These are phyloP conservation scores for Pteruthius melanotis DNA, from an alignment of 2,113 vertebrate genomes.

Conservation along the genomic window DNA sequence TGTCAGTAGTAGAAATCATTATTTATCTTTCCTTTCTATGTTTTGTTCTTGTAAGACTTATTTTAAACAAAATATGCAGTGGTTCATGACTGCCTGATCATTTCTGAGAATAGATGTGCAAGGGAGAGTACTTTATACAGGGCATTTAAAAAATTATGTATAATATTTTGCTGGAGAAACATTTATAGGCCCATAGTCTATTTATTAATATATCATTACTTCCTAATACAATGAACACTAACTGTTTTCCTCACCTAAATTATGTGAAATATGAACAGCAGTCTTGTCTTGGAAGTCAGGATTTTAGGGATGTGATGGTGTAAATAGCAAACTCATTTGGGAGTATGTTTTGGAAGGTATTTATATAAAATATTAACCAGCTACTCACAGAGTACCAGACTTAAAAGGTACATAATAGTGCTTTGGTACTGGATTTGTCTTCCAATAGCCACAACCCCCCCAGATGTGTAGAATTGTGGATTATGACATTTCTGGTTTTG, in stretches of 20 bases:
- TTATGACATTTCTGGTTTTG: not conserved
- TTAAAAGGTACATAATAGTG: not conserved
- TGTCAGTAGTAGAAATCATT: not conserved
- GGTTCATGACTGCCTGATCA: not conserved
- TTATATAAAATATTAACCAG: not conserved
- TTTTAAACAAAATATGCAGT: slow-evolving; percentile 24
- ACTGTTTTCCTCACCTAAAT: not conserved
- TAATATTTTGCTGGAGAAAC: not conserved
- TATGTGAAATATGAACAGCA: not conserved
- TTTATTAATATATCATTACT: not conserved
- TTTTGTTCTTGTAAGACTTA: slow-evolving; percentile 27
- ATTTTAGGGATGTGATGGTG: not conserved
- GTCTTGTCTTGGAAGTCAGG: not conserved
- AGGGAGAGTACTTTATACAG: not conserved
- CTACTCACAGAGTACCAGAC: not conserved
- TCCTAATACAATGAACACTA: not conserved
- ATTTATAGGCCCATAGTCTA: not conserved
- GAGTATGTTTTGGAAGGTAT: not conserved
- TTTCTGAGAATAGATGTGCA: slow-evolving; percentile 11
- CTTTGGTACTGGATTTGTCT: not conserved
- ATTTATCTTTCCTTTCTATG: not conserved
- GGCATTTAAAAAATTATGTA: not conserved
- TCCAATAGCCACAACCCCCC: not conserved
- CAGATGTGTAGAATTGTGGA: not conserved
- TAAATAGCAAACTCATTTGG: not conserved